These are phyloP conservation scores for Tapera naevia DNA, from an alignment of 2,797 vertebrate species.

Conservation along the genomic window DNA sequence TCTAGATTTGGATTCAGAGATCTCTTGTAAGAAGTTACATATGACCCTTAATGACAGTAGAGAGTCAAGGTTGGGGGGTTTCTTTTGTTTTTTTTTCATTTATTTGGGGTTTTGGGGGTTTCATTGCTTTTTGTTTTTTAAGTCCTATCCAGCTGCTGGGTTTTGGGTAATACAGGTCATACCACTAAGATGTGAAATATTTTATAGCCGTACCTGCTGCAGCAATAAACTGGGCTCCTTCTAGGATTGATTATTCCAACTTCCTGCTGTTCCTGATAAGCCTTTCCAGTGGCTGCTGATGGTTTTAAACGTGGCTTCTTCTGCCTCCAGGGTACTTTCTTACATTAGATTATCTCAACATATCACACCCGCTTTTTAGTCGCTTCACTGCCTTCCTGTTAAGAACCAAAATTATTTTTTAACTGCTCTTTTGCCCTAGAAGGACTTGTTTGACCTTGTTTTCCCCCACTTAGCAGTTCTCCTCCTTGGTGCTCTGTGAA, in stretches of 20 bases:
- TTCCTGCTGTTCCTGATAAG: conserved; percentile 32
- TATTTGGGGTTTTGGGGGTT: too few species aligned
- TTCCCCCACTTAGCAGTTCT: background rate
- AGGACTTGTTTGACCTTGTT: conserved; percentile 27
- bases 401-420: conserved; percentile 26
- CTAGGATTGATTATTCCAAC: conserved; percentile 18
- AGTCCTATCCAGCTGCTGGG: background rate
- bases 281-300: conserved; percentile 15
- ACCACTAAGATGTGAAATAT: background rate
- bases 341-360: conserved; percentile 47
- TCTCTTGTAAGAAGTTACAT: background rate
- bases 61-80: rapidly evolving
- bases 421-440: conserved; percentile 29
- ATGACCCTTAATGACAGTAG: background rate
- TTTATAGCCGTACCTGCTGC: background rate
- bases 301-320: conserved; percentile 16
- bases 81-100: background rate
- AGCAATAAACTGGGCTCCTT: background rate
- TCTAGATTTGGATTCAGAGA: background rate
- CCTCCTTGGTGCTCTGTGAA: background rate
- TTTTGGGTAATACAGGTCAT: background rate
- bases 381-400: conserved; percentile 35
- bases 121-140: background rate
- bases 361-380: conserved; percentile 32
- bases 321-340: conserved; percentile 39